Conservation (phyloP, 2,113 vertebrate species). For the Puma concolor region DNA sequence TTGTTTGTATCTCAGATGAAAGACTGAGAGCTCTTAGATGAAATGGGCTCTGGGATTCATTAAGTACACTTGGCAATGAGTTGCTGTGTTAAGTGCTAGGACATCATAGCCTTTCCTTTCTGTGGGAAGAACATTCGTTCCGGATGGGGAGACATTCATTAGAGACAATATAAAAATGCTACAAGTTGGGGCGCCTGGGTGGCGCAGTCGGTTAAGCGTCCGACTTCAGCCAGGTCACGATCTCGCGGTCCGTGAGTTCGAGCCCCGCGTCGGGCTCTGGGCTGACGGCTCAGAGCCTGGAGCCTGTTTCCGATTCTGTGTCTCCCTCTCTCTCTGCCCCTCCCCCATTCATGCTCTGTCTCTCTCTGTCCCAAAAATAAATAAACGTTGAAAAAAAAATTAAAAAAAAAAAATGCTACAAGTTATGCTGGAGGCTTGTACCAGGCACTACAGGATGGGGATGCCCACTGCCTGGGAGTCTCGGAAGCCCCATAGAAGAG, state of each 20-base stretch:
- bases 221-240: too few species aligned
- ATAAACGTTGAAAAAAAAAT: too few species aligned
- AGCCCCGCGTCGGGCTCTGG: too few species aligned
- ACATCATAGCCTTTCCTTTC: neutral
- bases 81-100: neutral
- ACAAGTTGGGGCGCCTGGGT: too few species aligned
- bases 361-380: too few species aligned
- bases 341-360: too few species aligned
- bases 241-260: too few species aligned
- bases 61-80: neutral
- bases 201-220: too few species aligned
- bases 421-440: neutral
- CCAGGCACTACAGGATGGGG: neutral
- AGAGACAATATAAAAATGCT: neutral
- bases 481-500: neutral
- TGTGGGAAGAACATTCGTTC: neutral
- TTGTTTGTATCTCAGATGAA: neutral
- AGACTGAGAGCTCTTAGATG: conserved; percentile 1
- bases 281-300: too few species aligned
- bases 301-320: too few species aligned
- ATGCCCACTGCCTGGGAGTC: neutral
- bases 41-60: neutral
- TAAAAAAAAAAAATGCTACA: neutral
- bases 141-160: neutral
- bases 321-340: too few species aligned